phyloP scores from a whole-genome alignment of 2,113 vertebrate species.

The Oryzias melastigma region DNA sequence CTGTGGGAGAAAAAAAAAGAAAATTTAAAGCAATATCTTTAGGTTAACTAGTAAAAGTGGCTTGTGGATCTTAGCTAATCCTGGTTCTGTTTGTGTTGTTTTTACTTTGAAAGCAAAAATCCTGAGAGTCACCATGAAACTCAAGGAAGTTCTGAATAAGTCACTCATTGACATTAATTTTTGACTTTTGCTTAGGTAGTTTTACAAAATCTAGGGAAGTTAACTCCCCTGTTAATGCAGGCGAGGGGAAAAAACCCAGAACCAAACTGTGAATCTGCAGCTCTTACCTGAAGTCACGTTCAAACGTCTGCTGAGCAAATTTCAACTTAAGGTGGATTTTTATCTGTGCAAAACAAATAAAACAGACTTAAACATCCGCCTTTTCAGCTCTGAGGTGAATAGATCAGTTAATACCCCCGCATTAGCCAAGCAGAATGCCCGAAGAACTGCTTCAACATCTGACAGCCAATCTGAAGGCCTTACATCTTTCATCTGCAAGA shows the following conservation, averaged over 20 bases:
- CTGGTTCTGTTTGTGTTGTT: too few species aligned
- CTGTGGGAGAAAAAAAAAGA: constrained; percentile 28
- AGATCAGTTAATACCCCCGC: constrained; percentile 69
- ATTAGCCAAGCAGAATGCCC: constrained; percentile 73
- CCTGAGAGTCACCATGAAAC: too few species aligned
- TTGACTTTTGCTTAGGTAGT: too few species aligned
- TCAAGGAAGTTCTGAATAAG: too few species aligned
- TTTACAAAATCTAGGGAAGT: too few species aligned
- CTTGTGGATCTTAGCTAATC: too few species aligned
- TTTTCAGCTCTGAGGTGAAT: background rate
- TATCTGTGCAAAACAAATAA: constrained; percentile 53
- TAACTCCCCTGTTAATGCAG: too few species aligned
- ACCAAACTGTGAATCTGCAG: background rate
- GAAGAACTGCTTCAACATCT: constrained; percentile 73
- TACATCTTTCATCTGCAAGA: constrained; percentile 64
- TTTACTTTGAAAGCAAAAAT: too few species aligned
- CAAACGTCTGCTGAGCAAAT: constrained; percentile 28
- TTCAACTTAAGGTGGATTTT: constrained; percentile 60
- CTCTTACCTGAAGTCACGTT: constrained; percentile 62
- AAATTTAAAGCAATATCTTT: background rate
- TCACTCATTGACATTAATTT: too few species aligned
- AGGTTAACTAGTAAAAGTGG: too few species aligned
- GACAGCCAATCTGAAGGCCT: constrained; percentile 47
- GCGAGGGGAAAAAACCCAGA: too few species aligned
- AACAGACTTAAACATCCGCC: background rate